phyloP scores from a whole-genome alignment of 2,113 vertebrate species.

The Malaclemys terrapin region DNA sequence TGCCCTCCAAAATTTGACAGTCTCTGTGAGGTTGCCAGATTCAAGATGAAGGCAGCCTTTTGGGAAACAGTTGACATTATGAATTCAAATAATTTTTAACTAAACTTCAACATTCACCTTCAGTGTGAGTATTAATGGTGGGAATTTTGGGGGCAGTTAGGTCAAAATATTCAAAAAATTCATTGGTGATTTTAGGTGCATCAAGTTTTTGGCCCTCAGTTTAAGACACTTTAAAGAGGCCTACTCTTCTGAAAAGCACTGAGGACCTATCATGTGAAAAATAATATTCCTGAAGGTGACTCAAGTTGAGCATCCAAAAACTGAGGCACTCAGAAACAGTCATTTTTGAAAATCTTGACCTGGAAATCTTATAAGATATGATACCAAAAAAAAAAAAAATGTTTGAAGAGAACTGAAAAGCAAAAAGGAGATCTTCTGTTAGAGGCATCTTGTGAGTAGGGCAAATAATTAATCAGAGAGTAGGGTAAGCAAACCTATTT shows the following conservation, averaged over 20 bases:
- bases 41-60: background rate
- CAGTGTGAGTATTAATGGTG: background rate
- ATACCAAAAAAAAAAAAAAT: background rate
- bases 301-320: background rate
- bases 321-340: background rate
- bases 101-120: background rate
- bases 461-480: background rate
- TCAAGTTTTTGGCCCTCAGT: background rate
- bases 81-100: background rate
- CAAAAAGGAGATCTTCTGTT: background rate
- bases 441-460: background rate
- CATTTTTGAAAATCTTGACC: background rate
- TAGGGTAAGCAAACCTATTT: background rate
- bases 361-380: background rate
- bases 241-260: background rate
- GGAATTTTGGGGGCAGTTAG: background rate
- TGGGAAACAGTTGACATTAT: background rate
- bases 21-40: background rate
- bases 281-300: background rate
- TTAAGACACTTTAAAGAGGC: background rate
- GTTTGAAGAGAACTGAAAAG: background rate
- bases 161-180: background rate
- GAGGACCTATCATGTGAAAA: background rate
- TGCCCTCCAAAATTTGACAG: background rate
- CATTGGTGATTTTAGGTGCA: background rate